These are phyloP conservation scores for Dromas ardeola DNA, from an alignment of 2,113 vertebrate species.

Conservation along the genomic window DNA sequence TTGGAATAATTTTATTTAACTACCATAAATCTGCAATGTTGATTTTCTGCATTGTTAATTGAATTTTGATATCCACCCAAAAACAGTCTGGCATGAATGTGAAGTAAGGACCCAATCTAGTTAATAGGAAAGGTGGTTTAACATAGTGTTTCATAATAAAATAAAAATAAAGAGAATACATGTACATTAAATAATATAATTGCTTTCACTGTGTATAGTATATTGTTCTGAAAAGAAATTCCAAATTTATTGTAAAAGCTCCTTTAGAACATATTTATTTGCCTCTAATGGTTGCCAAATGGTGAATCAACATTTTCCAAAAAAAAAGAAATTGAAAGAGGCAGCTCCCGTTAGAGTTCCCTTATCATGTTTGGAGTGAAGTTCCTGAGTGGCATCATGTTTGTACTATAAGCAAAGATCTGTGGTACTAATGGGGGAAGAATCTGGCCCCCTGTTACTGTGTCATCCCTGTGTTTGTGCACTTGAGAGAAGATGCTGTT, in stretches of 20 bases:
- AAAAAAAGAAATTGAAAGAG: background rate
- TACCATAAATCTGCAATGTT: background rate
- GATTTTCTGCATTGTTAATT: slow-evolving; percentile 1
- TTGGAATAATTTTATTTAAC: background rate
- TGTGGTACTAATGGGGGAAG: background rate
- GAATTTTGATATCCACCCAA: slow-evolving; percentile 1
- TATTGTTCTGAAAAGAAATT: background rate
- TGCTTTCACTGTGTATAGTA: background rate
- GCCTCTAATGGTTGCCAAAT: background rate
- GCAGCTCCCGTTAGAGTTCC: background rate
- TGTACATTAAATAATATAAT: background rate
- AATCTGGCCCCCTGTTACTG: background rate
- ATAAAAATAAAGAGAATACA: background rate
- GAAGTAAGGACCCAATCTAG: background rate
- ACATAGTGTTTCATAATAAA: background rate
- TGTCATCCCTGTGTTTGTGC: background rate
- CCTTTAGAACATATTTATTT: background rate
- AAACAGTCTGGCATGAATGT: background rate
- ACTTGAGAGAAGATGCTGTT: background rate
- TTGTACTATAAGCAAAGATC: background rate
- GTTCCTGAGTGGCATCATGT: background rate
- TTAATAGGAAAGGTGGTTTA: background rate
- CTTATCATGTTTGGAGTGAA: background rate
- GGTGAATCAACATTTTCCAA: background rate
- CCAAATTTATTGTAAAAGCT: background rate